Percentiles rank a stretch among this genome's conserved stretches.
Evolutionary conservation across 2,888 invertebrate genomes (phyloP).

Genomic region (Idaea straminata): DNA sequence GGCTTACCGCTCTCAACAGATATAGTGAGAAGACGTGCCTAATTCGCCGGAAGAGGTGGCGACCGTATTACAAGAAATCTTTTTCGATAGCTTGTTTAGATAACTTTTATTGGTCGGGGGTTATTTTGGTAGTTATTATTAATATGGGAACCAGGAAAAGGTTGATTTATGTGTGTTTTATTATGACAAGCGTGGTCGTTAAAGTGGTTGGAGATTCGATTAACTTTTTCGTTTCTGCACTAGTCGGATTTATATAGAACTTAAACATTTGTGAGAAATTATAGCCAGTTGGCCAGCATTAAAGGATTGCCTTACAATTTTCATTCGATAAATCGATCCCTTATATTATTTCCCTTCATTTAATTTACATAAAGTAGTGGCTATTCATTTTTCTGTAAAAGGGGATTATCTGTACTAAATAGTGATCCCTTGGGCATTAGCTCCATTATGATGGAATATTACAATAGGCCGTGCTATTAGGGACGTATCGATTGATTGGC

Average conservation of each 20-base stretch:
- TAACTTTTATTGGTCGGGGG: constrained; percentile 9
- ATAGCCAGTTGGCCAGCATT: constrained; percentile 53
- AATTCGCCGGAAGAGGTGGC: constrained; percentile 25
- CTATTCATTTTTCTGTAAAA: constrained; percentile 74
- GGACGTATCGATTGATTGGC: constrained; percentile 37
- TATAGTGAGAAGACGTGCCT: constrained; percentile 34
- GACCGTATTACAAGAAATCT: constrained; percentile 22
- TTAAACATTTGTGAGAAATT: constrained; percentile 7
- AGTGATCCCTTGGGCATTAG: constrained; percentile 65
- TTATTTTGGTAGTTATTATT: background rate
- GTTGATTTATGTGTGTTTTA: background rate
- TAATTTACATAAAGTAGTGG: constrained; percentile 72
- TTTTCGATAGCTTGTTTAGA: constrained; percentile 17
- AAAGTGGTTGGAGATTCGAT: background rate
- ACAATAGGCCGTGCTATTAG: constrained; percentile 45
- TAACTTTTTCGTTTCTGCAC: background rate
- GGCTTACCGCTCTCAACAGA: constrained; percentile 49
- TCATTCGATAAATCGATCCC: constrained; percentile 50
- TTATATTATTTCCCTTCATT: constrained; percentile 62
- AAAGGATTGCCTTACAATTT: constrained; percentile 44
- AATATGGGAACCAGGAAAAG: constrained; percentile 1
- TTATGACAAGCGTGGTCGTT: background rate
- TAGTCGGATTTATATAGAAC: background rate
- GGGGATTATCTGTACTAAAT: constrained; percentile 71
- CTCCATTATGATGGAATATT: constrained; percentile 50